Evolutionary conservation across 2,113 vertebrate genomes (phyloP).

Genomic region (Oryzias javanicus): DNA sequence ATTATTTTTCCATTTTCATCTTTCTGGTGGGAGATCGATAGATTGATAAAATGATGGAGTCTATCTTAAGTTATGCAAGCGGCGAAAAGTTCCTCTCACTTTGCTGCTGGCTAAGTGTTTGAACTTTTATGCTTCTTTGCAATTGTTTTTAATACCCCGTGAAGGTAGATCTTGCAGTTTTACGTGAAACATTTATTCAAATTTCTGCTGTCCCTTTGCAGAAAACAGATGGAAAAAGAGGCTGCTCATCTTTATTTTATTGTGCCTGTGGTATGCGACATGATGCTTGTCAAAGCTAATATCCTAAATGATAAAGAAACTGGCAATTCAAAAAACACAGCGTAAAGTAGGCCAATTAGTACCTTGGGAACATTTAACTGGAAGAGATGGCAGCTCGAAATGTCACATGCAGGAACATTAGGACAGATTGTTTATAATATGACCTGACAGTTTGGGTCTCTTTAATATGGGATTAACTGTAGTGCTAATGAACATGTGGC

Average conservation of each 20-base stretch:
- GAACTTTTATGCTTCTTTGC: constrained; percentile 76
- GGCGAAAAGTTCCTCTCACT: constrained; percentile 76
- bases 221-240: constrained; percentile 33
- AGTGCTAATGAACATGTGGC: constrained; percentile 79
- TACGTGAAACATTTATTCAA: constrained; percentile 62
- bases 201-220: constrained; percentile 59
- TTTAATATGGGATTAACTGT: constrained; percentile 80
- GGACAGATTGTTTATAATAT: constrained; percentile 81
- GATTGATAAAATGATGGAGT: constrained; percentile 85
- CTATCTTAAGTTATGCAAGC: constrained; percentile 83
- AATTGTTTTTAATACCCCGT: constrained; percentile 71
- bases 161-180: constrained; percentile 58
- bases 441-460: constrained; percentile 81
- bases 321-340: constrained; percentile 74
- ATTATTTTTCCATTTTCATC: constrained; percentile 87
- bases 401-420: constrained; percentile 73
- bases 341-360: constrained; percentile 82
- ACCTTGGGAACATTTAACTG: constrained; percentile 79
- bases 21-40: constrained; percentile 82
- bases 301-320: constrained; percentile 75
- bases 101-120: constrained; percentile 77
- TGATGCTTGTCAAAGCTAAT: constrained; percentile 76
- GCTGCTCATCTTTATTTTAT: constrained; percentile 43
- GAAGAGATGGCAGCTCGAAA: constrained; percentile 76
- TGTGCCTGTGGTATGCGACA: constrained; percentile 50